Evolutionary conservation across 2,797 vertebrate genomes (phyloP).

Genomic region (Erethizon dorsatum): DNA sequence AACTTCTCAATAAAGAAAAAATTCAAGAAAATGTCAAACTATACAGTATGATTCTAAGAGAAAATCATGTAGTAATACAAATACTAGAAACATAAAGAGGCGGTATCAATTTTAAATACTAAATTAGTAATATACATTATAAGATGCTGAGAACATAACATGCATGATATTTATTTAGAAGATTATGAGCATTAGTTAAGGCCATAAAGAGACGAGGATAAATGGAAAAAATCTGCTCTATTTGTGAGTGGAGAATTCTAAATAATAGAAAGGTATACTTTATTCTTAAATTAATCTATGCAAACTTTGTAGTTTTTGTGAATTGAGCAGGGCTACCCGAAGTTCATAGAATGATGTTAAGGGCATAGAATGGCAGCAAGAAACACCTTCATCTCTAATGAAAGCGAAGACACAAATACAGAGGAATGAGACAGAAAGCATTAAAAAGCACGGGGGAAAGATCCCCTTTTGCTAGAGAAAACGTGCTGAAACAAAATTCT

Average conservation of each 20-base stretch:
- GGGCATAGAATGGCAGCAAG: background rate
- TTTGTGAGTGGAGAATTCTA: background rate
- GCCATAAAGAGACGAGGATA: background rate
- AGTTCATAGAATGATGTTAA: background rate
- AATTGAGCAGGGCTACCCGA: background rate
- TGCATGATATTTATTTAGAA: background rate
- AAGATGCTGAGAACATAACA: background rate
- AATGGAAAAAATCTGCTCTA: background rate
- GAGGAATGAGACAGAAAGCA: background rate
- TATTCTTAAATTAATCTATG: background rate
- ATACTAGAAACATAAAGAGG: background rate
- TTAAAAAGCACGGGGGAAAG: background rate
- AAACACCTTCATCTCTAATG: background rate
- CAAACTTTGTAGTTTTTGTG: background rate
- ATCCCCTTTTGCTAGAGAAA: background rate
- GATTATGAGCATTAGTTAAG: background rate
- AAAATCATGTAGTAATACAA: background rate
- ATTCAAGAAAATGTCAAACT: background rate
- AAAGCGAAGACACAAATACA: background rate
- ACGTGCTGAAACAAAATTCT: background rate
- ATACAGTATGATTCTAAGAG: background rate
- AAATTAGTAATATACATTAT: background rate
- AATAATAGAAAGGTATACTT: background rate
- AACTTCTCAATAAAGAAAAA: constrained; percentile 13
- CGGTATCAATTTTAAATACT: background rate